Base-by-base conservation (phyloP, 2,888 invertebrate species). In the Tethea ocularis region DNA sequence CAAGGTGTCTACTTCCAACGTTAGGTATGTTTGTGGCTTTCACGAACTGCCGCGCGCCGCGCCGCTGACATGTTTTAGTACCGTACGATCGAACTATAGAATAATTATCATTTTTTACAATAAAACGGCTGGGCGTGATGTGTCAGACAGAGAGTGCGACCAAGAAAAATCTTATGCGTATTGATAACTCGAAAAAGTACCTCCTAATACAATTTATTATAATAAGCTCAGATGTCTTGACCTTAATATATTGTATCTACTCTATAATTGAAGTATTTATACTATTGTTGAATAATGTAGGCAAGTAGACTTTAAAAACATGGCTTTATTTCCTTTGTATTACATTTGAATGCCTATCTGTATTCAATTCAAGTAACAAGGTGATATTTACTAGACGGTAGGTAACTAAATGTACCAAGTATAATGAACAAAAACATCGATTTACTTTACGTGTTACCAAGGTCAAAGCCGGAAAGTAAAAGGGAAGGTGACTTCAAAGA, bases 321-420 rank as follows among this genome's bases (percentile, higher is more conserved):
- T n/a, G n/a, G 38, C n/a, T 38, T 6, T 7, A 38, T n/a, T 38
- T 0, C 11, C 2, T n/a, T n/a, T 38, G n/a, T 36, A 36, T n/a
- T 38, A 38, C 38, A 38, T 38, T 38, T 15, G 3, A 36, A 38
- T 38, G n/a, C 38, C n/a, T 3, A 38, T 38, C 4, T n/a, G n/a
- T 46, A 20, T 46, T 46, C 46, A 17, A 46, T 41, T 46, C 46
- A 46, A 46, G 46, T 46, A 46, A 20, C 46, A n/a, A 20, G n/a
- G 46, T 46, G 20, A 46, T 46, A 46, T 17, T 46, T 10, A 46
- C 20, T 46, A 17, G 46, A 20, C 46, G 20, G 17, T 46, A 26
- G 26, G 26, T 26, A 24, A 2, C 24, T 24, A 24, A 2, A 4
- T 4, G 5, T 46, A 46, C 20, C 7, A 17, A 46, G 20, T 20